Base-by-base conservation (phyloP, 2,797 vertebrate genomes). In the Urosaurus nigricauda region DNA sequence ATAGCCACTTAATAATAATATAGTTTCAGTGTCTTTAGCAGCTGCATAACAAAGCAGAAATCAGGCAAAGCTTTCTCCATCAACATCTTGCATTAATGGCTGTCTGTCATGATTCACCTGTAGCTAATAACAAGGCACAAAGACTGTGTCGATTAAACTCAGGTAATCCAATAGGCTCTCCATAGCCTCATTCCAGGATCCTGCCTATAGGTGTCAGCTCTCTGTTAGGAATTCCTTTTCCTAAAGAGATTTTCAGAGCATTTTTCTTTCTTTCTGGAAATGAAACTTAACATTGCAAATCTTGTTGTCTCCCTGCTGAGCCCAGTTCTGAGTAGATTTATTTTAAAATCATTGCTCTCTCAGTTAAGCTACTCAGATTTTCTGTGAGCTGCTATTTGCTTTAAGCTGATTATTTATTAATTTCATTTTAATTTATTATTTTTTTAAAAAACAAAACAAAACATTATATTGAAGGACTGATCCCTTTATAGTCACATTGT, bases 341-440 rank as follows among this genome's bases (percentile, higher is more conserved):
- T 58, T 60, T 60, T 85, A n/a, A 79, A 78, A 79, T 35, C 75
- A 17, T 29, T 56, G 84, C 32, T 26, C 26, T 71, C 29, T n/a
- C 51, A 37, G 74, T 51, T 84, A 78, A 71, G 47, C 43, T 56
- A 37, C 35, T 65, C 81, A 73, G 65, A 68, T 80, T 84, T 11
- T n/a, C 37, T 73, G 37, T 58, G 63, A 84, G 87, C 63, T 1
- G 40, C 35, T 53, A 47, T 83, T 84, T 43, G 47, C 11, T 79
- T 84, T 79, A 84, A 84, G 60, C 60, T 58, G 16, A 86, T 86
- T 86, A 70, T 79, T 70, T 78, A 32, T 79, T 68, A 79, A 85
- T 79, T 79, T 78, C 26, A 47, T 51, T 86, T 51, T 70, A 40
- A 74, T 74, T 35, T 79, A 68, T 79, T 24, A 12, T 29, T 26